Evolutionary conservation across 2,113 vertebrate species (phyloP).

Genomic region (Glaucomys volans): DNA sequence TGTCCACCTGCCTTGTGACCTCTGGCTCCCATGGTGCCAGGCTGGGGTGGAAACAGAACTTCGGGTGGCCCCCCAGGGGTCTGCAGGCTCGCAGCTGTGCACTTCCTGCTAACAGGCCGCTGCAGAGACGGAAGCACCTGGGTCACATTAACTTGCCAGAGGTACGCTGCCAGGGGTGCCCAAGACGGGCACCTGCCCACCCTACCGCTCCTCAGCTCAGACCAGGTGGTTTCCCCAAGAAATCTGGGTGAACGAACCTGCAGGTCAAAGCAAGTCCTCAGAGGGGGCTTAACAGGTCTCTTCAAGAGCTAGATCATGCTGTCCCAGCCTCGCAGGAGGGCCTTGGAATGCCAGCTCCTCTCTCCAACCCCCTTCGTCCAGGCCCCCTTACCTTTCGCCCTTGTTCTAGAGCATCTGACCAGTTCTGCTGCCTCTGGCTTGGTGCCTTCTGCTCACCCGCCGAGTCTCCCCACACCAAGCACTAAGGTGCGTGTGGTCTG

Average conservation of each 20-base stretch:
- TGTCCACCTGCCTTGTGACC: neutral
- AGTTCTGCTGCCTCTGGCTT: neutral
- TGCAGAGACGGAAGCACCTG: neutral
- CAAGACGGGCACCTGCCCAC: rapidly evolving
- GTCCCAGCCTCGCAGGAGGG: neutral
- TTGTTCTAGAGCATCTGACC: neutral
- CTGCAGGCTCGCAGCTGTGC: neutral
- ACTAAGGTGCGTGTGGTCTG: neutral
- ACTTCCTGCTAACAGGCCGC: neutral
- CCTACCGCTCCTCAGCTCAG: neutral
- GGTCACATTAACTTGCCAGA: neutral
- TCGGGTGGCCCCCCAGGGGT: neutral
- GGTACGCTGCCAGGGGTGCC: neutral
- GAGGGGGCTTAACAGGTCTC: neutral
- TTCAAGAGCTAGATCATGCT: neutral
- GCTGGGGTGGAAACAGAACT: neutral
- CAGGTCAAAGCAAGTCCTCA: neutral
- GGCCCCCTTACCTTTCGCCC: neutral
- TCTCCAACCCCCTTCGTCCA: neutral
- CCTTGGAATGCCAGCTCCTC: neutral
- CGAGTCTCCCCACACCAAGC: neutral
- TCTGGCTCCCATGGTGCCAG: neutral
- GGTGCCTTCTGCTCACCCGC: neutral
- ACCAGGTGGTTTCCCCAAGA: neutral
- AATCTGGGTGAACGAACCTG: neutral